Percentiles rank a stretch among this genome's conserved stretches.
These are phyloP conservation scores for Brenthis daphne DNA, from an alignment of 2,888 invertebrate species.

Conservation along the genomic window DNA sequence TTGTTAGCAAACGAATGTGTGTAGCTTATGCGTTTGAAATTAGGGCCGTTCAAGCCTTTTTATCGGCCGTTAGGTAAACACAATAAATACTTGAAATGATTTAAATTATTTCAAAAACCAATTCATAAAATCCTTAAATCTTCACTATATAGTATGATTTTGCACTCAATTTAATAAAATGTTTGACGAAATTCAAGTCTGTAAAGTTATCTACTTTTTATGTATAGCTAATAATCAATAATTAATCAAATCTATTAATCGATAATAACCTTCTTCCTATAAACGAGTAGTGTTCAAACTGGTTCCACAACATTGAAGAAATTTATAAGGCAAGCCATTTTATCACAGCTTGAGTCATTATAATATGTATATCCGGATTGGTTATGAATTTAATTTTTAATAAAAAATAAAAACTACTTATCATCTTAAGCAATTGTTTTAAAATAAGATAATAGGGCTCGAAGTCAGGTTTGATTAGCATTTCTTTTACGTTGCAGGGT, in stretches of 20 bases:
- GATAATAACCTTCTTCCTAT: constrained; percentile 35
- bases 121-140: not conserved
- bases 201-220: too few species aligned
- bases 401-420: not conserved
- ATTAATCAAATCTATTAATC: constrained; percentile 11
- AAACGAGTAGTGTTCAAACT: constrained; percentile 35
- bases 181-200: too few species aligned
- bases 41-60: constrained; percentile 56
- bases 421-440: too few species aligned
- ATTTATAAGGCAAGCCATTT: constrained; percentile 41
- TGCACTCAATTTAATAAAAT: too few species aligned
- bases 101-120: constrained; percentile 12
- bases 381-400: constrained; percentile 18
- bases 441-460: too few species aligned
- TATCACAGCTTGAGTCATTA: constrained; percentile 37
- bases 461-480: too few species aligned
- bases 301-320: constrained; percentile 30
- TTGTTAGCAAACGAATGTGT: constrained; percentile 62
- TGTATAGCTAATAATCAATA: not conserved
- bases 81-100: constrained; percentile 35
- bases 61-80: constrained; percentile 53
- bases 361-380: constrained; percentile 38
- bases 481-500: too few species aligned
- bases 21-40: constrained; percentile 57
- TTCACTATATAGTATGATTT: not conserved